Conservation (phyloP, 1,140 invertebrate genomes). For the Kradibia gibbosae region DNA sequence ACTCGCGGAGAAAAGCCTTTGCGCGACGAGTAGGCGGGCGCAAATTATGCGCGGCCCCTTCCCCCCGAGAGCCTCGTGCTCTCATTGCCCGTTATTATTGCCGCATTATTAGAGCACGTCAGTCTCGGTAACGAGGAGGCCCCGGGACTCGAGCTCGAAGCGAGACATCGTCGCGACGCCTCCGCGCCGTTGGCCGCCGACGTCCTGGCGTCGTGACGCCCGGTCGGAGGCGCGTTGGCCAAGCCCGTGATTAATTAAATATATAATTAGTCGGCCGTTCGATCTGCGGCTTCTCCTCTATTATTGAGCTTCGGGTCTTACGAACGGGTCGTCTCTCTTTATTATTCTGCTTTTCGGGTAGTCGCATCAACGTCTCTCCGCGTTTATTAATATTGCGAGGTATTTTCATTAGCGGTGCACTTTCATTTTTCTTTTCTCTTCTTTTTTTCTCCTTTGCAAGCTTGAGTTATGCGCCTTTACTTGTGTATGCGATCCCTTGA, state of each 20-base stretch:
- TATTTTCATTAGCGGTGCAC: background rate
- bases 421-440: background rate
- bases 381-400: background rate
- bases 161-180: constrained; percentile 12
- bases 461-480: too few species aligned
- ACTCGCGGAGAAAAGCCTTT: background rate
- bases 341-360: background rate
- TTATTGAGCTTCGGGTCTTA: background rate
- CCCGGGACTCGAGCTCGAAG: constrained; percentile 22
- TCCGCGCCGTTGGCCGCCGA: background rate
- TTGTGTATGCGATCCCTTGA: too few species aligned
- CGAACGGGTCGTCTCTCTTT: background rate
- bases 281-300: constrained; percentile 29
- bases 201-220: background rate
- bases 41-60: constrained; percentile 40
- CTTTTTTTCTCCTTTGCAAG: too few species aligned
- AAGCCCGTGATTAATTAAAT: constrained; percentile 69
- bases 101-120: constrained; percentile 63
- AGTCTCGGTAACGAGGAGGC: constrained; percentile 53
- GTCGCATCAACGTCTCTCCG: background rate
- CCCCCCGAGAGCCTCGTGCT: constrained; percentile 10
- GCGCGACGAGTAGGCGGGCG: background rate
- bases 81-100: constrained; percentile 42
- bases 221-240: constrained; percentile 47
- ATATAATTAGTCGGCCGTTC: constrained; percentile 62